Evolutionary conservation across 2,888 invertebrate genomes (phyloP), one percentile per base, ranked within the genome.

Genomic region (Polydrusus cervinus): DNA sequence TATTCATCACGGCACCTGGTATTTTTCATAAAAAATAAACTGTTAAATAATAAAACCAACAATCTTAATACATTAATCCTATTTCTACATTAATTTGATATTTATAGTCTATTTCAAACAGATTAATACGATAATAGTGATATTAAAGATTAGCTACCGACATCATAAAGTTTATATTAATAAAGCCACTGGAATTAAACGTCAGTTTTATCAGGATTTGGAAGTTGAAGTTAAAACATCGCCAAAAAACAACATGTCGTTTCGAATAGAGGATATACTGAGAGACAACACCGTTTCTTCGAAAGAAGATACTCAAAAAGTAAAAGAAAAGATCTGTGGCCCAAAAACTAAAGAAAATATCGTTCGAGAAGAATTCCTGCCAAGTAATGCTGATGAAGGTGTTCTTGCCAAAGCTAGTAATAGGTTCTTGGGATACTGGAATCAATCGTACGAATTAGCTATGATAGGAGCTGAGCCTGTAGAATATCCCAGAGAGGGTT

Each of bases 111-210:
- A 69, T 71, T 70, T 61, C 66, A 70, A 76, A 76, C 73, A 76
- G 73, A 73, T 76, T 76, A 76, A 73, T 73, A 70, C 64, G 76
- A 76, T 76, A 76, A 76, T 57, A 38, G 45, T 70, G 70, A 76
- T 73, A 76, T 38, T 64, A 60, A 73, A 76, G 70, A 74, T 73
- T 72, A 76, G 61, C 60, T 51, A 75, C 71, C 71, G 53, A 55
- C 55, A 55, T 13, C 67, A 18, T 47, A 60, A 47, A 47, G 62
- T 47, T 67, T 75, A 64, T 71, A 65, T 66, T 71, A 70, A 71
- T 66, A 55, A 40, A 55, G 67, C 67, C 53, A 20, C 20, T 43
- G 53, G 38, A 20, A 53, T 67, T 67, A 51, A 16, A 57, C 43
- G n/a, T 38, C 38, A 57, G 55, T 20, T 40, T 53, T 68, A 68